These are phyloP conservation scores for Selene dorsalis DNA, from an alignment of 2,797 vertebrate species.

Conservation along the genomic window DNA sequence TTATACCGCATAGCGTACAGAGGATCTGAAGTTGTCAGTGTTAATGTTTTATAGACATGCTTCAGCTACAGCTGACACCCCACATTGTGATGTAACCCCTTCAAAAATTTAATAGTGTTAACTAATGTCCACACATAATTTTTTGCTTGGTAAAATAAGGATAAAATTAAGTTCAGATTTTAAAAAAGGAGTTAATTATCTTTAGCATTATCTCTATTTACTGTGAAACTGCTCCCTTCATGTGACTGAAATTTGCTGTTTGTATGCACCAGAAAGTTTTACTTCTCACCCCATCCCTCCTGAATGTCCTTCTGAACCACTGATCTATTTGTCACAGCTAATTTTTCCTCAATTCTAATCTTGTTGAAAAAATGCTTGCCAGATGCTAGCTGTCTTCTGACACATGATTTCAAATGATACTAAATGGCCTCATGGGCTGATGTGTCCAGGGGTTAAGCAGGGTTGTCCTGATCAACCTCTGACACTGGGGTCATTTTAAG, in stretches of 20 bases:
- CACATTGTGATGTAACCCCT: neutral
- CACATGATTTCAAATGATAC: slow-evolving; percentile 78
- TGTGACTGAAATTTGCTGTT: neutral
- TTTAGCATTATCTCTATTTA: neutral
- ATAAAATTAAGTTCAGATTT: neutral
- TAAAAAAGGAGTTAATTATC: too few species aligned
- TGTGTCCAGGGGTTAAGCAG: slow-evolving; percentile 81
- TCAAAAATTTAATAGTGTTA: neutral
- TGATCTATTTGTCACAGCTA: slow-evolving; percentile 46
- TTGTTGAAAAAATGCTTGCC: slow-evolving; percentile 61
- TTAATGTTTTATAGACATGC: slow-evolving; percentile 8
- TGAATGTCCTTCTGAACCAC: slow-evolving; percentile 16
- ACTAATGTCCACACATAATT: neutral
- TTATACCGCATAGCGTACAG: neutral
- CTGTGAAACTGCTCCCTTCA: neutral
- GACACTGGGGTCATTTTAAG: slow-evolving; percentile 83
- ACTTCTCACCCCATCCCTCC: too few species aligned
- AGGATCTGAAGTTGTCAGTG: neutral
- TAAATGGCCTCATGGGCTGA: slow-evolving; percentile 77
- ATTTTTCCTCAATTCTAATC: slow-evolving; percentile 42
- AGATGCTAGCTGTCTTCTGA: slow-evolving; percentile 74
- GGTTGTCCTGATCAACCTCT: slow-evolving; percentile 83
- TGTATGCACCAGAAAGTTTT: neutral
- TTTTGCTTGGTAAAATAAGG: neutral
- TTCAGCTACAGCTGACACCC: neutral